phyloP scores from a whole-genome alignment of 2,888 invertebrate genomes.

The Hirtodrosophila alboralis region DNA sequence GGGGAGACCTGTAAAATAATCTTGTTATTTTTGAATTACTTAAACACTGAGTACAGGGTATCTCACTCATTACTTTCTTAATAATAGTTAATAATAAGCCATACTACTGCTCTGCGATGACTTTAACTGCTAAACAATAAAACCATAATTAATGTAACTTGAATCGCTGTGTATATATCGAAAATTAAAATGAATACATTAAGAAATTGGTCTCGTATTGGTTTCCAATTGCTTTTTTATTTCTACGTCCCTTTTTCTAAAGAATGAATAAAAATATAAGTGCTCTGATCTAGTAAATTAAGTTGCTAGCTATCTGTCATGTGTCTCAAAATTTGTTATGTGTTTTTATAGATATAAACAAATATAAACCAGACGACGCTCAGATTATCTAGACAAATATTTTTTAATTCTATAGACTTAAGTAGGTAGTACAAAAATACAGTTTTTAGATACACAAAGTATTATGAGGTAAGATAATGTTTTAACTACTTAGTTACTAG shows the following conservation, averaged over 20 bases:
- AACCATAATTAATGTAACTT: too few relatives aligned
- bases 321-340: not conserved
- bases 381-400: conserved; percentile 15
- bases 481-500: not conserved
- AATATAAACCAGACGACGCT: conserved; percentile 1
- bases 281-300: too few relatives aligned
- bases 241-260: conserved; percentile 12
- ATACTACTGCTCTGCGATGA: not conserved
- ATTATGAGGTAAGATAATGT: conserved; percentile 14
- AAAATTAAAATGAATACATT: conserved; percentile 27
- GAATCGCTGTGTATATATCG: too few relatives aligned
- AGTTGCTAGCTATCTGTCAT: too few relatives aligned
- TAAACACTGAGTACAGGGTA: too few relatives aligned
- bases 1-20: too few relatives aligned
- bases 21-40: too few relatives aligned
- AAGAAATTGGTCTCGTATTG: conserved; percentile 19
- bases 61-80: too few relatives aligned
- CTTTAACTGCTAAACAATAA: not conserved
- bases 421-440: conserved; percentile 1
- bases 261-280: not conserved
- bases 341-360: conserved; percentile 6
- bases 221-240: conserved; percentile 27
- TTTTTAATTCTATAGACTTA: conserved; percentile 1
- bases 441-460: conserved; percentile 6
- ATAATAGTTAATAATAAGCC: conserved; percentile 9